Base-by-base conservation (phyloP, 2,797 vertebrate species). In the Chrysocyon brachyurus region DNA sequence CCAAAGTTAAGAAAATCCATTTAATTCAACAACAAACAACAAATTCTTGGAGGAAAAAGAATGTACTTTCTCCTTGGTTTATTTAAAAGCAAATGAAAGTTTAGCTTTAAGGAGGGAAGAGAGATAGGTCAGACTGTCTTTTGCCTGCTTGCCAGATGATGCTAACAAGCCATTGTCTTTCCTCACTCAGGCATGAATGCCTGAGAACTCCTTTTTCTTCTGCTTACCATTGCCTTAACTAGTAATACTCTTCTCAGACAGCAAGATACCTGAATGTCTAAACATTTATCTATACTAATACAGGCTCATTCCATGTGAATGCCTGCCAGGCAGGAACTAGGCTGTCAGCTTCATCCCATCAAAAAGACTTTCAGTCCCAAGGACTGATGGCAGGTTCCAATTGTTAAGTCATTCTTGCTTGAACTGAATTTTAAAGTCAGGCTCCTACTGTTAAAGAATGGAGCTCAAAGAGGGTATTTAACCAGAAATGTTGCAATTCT, bases 361-460 rank as follows among this genome's bases (percentile, higher is more conserved):
- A 98, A 97, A 98, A 98, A 98, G 96, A 97, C 96, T 98, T 96
- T 97, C 97, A 98, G 97, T 98, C 98, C 97, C 97, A 97, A 97
- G 98, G 98, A 97, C 98, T 94, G 95, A 97, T 96, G 97, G 98
- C 98, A 98, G 97, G 97, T 98, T 98, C 98, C 98, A 98, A 98
- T 98, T 98, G 98, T 98, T 98, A 98, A 98, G 98, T 98, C 98
- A 98, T 98, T 98, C 97, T 98, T 98, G 96, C 98, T 97, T 24
- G 21, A 97, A 94, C 97, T 98, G 98, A 99, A 99, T 99, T 97
- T 98, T 99, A 98, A 99, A 99, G 98, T 97, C 98, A 98, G 97
- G 94, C 98, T 98, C 95, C 98, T 98, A 97, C 92, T 96, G 92
- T 96, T 98, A 98, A 97, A 97, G 97, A 97, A 98, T 94, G 96